A percentile compares a stretch with the other conserved stretches of the same genome.
phyloP scores from a whole-genome alignment of 2,113 vertebrate genomes.

The Carassius carassius region DNA sequence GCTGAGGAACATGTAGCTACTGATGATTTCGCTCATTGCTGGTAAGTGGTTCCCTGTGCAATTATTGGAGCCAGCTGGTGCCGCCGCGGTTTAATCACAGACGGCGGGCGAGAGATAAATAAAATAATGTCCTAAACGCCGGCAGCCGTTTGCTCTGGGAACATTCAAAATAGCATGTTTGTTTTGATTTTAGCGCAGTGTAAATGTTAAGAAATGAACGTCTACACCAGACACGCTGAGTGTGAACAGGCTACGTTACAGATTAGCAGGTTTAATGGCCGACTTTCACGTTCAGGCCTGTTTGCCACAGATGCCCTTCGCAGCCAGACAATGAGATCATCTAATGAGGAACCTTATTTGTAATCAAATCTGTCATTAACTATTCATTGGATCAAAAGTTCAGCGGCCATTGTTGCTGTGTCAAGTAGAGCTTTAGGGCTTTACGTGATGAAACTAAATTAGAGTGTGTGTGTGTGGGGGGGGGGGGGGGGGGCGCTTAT shows the following conservation, averaged over 20 bases:
- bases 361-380: slow-evolving; percentile 87
- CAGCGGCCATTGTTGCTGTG: slow-evolving; percentile 80
- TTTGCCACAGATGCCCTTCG: slow-evolving; percentile 71
- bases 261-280: slow-evolving; percentile 40
- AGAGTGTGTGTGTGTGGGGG: no score
- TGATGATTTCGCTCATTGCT: slow-evolving; percentile 44
- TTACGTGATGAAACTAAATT: slow-evolving; percentile 77
- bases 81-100: slow-evolving; percentile 41
- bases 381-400: slow-evolving; percentile 89
- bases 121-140: slow-evolving; percentile 3
- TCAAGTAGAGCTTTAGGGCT: slow-evolving; percentile 74
- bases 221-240: background rate
- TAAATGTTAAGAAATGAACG: slow-evolving; percentile 11
- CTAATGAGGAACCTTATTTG: slow-evolving; percentile 80
- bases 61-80: slow-evolving; percentile 53
- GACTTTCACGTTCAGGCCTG: slow-evolving; percentile 57
- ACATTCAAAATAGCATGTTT: background rate
- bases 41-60: slow-evolving; percentile 50
- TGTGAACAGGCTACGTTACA: background rate
- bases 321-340: slow-evolving; percentile 79
- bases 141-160: background rate
- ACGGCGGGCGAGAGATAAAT: slow-evolving; percentile 18
- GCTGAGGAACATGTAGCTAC: slow-evolving; percentile 43
- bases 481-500: slow-evolving; percentile 71
- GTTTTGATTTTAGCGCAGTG: background rate